Evolutionary conservation across 2,888 invertebrate species (phyloP), one percentile per base, ranked within the genome.

Genomic region (Uropetala carovei): DNA sequence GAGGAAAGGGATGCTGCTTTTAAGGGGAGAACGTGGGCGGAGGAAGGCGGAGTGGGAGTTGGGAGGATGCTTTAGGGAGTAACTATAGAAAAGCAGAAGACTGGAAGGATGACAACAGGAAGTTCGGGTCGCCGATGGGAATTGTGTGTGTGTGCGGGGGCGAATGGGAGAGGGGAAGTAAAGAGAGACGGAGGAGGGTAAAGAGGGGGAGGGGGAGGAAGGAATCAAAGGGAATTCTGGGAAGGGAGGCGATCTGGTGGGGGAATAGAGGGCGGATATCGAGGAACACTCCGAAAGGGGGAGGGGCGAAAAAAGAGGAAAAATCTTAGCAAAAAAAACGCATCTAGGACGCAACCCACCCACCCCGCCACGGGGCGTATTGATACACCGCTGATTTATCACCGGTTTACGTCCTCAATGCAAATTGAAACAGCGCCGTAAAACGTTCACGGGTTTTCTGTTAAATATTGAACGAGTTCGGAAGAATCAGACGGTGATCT

Each of bases 101-200:
- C 75, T 75, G 89, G 43, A 43, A 30, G 89, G 89, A 89, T 89
- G 89, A 89, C 89, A 89, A 89, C 89, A 89, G 89, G 89, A 89
- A 89, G 89, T 89, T 64, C 43, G 89, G 89, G 89, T 64, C 64
- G 89, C 89, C 89, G 89, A 68, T 30, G 89, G 89, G 89, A 64
- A 89, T 68, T 64, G 89, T 89, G 89, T 60, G 59, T n/a, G 59
- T 22, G 22, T 2, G 22, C n/a, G n/a, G n/a, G 11, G 4, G 13
- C 30, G 82, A 30, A 4, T n/a, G 4, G n/a, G 75, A 10, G 75
- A n/a, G 75, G n/a, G n/a, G 7, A 60, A 60, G 18, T 13, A 18
- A 13, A 13, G 18, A 9, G 75, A 22, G 0, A 75, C 0, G 75
- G 18, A 13, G 83, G 60, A 60, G 60, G 60, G 4, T 60, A 18